Conservation (phyloP, 2,888 invertebrate genomes). For the Hyles lineata region DNA sequence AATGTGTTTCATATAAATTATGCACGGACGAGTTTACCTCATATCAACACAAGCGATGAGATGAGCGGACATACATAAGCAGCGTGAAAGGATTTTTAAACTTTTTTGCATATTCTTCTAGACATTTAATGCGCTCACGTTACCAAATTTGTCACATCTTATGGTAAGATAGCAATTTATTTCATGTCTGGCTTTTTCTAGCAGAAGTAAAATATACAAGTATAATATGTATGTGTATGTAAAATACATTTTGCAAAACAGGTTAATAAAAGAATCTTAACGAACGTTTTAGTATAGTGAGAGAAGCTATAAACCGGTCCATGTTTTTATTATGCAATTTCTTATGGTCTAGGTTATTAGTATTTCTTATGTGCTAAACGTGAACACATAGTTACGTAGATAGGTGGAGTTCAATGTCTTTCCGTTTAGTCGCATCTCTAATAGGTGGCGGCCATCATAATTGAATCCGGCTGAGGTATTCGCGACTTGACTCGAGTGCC, state of each 20-base stretch:
- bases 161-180: conserved; percentile 24
- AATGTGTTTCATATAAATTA: not conserved
- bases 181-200: conserved; percentile 14
- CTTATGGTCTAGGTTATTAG: conserved; percentile 42
- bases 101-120: not conserved
- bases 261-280: conserved; percentile 46
- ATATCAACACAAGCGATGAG: not conserved
- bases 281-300: conserved; percentile 52
- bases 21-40: not conserved
- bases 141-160: conserved; percentile 9
- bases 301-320: conserved; percentile 56
- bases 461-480: conserved; percentile 46
- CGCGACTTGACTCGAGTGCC: conserved; percentile 56
- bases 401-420: conserved; percentile 49
- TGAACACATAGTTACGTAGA: conserved; percentile 39
- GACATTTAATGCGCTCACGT: not conserved
- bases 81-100: not conserved
- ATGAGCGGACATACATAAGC: too few species aligned
- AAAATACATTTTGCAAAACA: conserved; percentile 39
- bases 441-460: conserved; percentile 44
- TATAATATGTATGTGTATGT: conserved; percentile 31
- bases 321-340: conserved; percentile 57
- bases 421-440: conserved; percentile 38
- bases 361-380: conserved; percentile 38
- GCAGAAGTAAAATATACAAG: not conserved